Conservation (phyloP, 2,797 vertebrate genomes). For the Myripristis jacobus region DNA sequence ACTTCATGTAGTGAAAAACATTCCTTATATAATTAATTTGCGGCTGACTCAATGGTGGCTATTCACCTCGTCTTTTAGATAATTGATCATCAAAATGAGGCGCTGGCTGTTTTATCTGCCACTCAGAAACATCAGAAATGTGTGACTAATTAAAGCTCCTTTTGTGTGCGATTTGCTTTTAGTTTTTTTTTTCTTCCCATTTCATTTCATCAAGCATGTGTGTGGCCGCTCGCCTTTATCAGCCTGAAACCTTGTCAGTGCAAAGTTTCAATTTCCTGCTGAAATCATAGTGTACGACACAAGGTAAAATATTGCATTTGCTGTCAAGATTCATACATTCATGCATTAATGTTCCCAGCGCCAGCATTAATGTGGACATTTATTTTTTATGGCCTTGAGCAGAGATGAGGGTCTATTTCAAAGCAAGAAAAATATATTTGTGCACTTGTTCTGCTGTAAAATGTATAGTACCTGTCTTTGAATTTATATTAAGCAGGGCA, state of each 20-base stretch:
- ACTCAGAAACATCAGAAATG: not conserved
- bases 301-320: constrained; percentile 36
- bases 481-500: not conserved
- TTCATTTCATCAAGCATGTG: not conserved
- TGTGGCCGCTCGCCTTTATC: constrained; percentile 26
- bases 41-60: too few relatives aligned
- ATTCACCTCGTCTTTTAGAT: too few relatives aligned
- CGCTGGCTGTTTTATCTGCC: not conserved
- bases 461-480: not conserved
- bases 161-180: not conserved
- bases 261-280: constrained; percentile 41
- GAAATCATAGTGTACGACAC: constrained; percentile 33
- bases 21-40: too few relatives aligned
- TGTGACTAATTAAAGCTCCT: not conserved
- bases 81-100: not conserved
- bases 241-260: constrained; percentile 12
- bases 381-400: constrained; percentile 38
- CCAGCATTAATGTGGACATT: constrained; percentile 42
- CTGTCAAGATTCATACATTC: constrained; percentile 49
- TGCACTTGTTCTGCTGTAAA: too few relatives aligned
- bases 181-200: too few relatives aligned
- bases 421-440: constrained; percentile 6
- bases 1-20: too few relatives aligned
- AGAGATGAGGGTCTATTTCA: constrained; percentile 13
- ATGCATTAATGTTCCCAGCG: constrained; percentile 49